Conservation (phyloP, 2,888 invertebrate genomes). For the Trimorus sp. region DNA sequence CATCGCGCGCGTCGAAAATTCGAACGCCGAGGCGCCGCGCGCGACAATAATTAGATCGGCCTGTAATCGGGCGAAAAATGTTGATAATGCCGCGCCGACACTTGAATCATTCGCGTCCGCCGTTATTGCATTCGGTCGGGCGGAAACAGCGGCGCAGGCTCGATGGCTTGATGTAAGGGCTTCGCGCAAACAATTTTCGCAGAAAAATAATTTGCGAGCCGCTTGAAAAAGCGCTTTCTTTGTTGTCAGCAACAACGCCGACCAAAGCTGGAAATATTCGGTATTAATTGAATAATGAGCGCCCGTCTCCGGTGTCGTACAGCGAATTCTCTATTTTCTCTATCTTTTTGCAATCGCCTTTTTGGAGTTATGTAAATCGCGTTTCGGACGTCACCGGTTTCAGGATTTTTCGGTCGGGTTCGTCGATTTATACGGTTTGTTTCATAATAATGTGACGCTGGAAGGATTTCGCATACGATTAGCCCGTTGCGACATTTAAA, state of each 20-base stretch:
- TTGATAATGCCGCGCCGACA: not conserved
- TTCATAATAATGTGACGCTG: slow-evolving; percentile 35
- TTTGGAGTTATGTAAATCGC: slow-evolving; percentile 22
- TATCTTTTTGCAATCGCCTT: not conserved
- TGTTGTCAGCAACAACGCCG: slow-evolving; percentile 11
- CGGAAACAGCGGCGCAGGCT: no score
- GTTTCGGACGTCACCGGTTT: slow-evolving; percentile 28
- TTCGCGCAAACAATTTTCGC: slow-evolving; percentile 12
- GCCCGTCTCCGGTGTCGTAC: not conserved
- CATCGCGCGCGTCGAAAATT: slow-evolving; percentile 17
- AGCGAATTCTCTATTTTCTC: no score
- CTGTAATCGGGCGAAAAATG: slow-evolving; percentile 21
- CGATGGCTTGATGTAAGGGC: slow-evolving; percentile 3
- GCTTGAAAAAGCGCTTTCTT: not conserved
- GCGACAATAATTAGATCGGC: slow-evolving; percentile 16
- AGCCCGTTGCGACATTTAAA: slow-evolving; percentile 21
- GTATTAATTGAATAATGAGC: slow-evolving; percentile 16
- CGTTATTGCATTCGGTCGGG: no score
- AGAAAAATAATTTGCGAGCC: slow-evolving; percentile 6
- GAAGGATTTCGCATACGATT: slow-evolving; percentile 32
- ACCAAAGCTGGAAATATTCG: slow-evolving; percentile 3
- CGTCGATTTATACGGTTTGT: slow-evolving; percentile 32
- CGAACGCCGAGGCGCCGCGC: not conserved
- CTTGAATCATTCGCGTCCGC: slow-evolving; percentile 6
- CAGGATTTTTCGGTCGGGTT: not conserved